Evolutionary conservation across 2,797 vertebrate species (phyloP), one percentile per base, ranked within the genome.

Genomic region (Anabas testudineus): DNA sequence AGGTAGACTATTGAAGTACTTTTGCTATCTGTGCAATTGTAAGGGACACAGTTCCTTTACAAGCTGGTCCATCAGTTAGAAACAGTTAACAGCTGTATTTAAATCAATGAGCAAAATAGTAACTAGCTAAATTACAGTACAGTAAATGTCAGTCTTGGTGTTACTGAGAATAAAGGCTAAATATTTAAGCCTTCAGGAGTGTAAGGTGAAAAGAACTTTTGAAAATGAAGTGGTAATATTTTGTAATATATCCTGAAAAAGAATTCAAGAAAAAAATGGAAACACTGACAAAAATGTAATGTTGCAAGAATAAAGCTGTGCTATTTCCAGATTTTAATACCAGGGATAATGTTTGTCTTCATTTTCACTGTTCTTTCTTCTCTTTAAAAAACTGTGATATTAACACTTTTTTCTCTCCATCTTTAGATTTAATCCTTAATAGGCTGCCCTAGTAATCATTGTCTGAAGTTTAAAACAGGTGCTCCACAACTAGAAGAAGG

Each of bases 111-210:
- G 21, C 6, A 57, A 37, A 41, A 36, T 32, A 48, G 36, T 5
- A 24, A 51, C 12, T 1, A 43, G 12, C 45, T 52, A 26, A 12
- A 49, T 54, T 47, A 55, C 49, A 58, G 46, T 63, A 71, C 66
- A 79, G 30, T 32, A 32, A 30, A 32, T 7, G 5, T 43, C 32
- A 26, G 15, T 47, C 73, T 43, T 18, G 1, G 21, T 21, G 45
- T 55, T 7, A 24, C 41, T 1, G 9, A 52, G 55, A 75, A 42
- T 19, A 57, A 72, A 78, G 52, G 15, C 39, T 6, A 69, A 61
- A 66, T 37, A 68, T 52, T 39, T 32, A 14, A 7, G 18, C 6
- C 14, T 26, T 15, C 9, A 13, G 12, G 8, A 2, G n/a, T n/a
- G n/a, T n/a, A n/a, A n/a, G n/a, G n/a, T n/a, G 5, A 14, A 26